Evolutionary conservation across 2,888 invertebrate genomes (phyloP).

Genomic region (Cantharis rustica): DNA sequence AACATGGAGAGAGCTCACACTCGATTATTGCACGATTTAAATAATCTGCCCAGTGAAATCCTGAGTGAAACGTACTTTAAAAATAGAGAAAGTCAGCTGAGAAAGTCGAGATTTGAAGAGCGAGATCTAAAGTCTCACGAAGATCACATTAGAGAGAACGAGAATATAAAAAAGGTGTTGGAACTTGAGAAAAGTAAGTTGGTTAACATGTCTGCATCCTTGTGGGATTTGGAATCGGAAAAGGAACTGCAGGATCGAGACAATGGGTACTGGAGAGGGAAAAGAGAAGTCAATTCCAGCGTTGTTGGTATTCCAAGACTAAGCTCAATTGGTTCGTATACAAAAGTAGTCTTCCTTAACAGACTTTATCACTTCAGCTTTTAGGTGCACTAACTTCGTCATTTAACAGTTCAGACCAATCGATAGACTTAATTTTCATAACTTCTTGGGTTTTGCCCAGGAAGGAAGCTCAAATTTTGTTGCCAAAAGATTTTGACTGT

Average conservation of each 20-base stretch:
- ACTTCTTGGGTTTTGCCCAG: slow-evolving; percentile 76
- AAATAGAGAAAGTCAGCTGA: slow-evolving; percentile 50
- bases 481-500: slow-evolving; percentile 69
- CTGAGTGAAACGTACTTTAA: slow-evolving; percentile 53
- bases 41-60: slow-evolving; percentile 52
- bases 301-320: slow-evolving; percentile 44
- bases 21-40: slow-evolving; percentile 51
- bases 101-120: slow-evolving; percentile 52
- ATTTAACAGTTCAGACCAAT: slow-evolving; percentile 48
- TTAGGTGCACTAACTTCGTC: slow-evolving; percentile 47
- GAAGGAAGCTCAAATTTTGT: slow-evolving; percentile 59
- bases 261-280: slow-evolving; percentile 49
- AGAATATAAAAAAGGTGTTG: slow-evolving; percentile 47
- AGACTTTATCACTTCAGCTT: neutral
- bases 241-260: slow-evolving; percentile 58
- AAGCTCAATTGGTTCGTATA: slow-evolving; percentile 51
- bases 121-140: slow-evolving; percentile 51
- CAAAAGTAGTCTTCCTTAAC: neutral
- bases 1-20: slow-evolving; percentile 51
- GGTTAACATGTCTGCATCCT: slow-evolving; percentile 46
- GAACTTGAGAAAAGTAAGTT: slow-evolving; percentile 44
- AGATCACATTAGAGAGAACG: slow-evolving; percentile 49
- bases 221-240: slow-evolving; percentile 64
- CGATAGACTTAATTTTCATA: slow-evolving; percentile 71
- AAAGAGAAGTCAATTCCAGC: slow-evolving; percentile 40